phyloP scores from a whole-genome alignment of 53 echinoderm and acorn worm genomes.

The Arbacia lixula region DNA sequence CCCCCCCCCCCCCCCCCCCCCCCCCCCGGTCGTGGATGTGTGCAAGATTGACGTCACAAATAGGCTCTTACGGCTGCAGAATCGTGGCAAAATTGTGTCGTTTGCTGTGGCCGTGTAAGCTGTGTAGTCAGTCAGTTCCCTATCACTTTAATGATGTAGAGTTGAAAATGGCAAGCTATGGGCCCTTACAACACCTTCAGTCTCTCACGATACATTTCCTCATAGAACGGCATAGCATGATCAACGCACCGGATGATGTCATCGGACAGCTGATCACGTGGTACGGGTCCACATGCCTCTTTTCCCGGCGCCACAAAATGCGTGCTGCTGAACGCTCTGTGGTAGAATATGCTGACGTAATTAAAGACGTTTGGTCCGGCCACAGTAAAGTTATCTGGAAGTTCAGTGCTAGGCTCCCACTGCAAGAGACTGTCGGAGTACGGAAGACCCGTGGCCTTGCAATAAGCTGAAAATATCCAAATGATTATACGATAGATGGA shows the following conservation, averaged over 20 bases:
- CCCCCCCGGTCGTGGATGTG: no score
- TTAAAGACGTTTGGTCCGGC: neutral
- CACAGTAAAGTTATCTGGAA: neutral
- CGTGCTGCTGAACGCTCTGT: slow-evolving; percentile 17
- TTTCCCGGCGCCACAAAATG: neutral
- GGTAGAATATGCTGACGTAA: neutral
- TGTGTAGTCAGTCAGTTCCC: no score
- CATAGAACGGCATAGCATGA: slow-evolving; percentile 4
- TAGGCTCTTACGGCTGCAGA: no score
- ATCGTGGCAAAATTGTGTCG: no score
- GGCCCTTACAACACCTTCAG: no score
- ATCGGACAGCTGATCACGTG: slow-evolving; percentile 14
- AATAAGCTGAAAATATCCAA: no score
- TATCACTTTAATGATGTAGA: no score
- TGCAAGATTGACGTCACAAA: no score
- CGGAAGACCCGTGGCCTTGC: slow-evolving; percentile 5
- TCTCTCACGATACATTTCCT: neutral
- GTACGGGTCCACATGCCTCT: neutral
- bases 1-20: no score
- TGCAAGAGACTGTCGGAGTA: slow-evolving; percentile 10
- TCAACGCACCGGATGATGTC: slow-evolving; percentile 10
- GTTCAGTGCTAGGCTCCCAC: slow-evolving; percentile 3
- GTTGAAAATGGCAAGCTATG: no score
- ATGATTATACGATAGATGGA: no score
- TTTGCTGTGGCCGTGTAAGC: no score